Evolutionary conservation across 2,113 vertebrate genomes (phyloP), one percentile per base, ranked within the genome.

Genomic region (Myrmophylax atrothorax): DNA sequence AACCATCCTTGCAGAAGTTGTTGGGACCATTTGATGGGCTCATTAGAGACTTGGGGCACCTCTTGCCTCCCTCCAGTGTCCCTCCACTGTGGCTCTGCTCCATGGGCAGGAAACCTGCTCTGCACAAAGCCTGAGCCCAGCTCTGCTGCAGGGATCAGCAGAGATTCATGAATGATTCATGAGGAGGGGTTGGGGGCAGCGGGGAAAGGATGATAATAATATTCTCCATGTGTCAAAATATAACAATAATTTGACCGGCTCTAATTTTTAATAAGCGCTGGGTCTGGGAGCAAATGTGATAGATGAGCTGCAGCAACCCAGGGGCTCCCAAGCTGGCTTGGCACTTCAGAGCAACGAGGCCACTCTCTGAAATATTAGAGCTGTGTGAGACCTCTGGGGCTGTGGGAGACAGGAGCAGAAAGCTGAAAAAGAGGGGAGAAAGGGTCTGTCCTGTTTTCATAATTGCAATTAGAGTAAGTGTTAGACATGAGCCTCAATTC

Each of bases 201-300:
- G 40, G 56, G 78, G 37, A 66, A 58, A 56, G 60, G 58, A 52
- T 40, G 78, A 37, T 72, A 23, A 85, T 83, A 46, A 76, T 79
- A 58, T 82, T 76, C 35, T 90, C 42, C 25, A 11, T 50, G 89
- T 70, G 80, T 81, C 66, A 92, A 91, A 92, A 86, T 77, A 68
- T 28, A 89, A 78, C 70, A 73, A 62, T 64, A 37, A 92, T 72
- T 85, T 94, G 76, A 86, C 80, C 76, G 56, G 87, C 72, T 93
- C 74, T 85, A 7, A 69, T 84, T 92, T 91, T 95, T 94, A 52
- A 90, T 87, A 87, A 89, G 69, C 49, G 3, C 58, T 64, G 94
- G 42, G 67, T 44, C 83, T 73, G 70, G 73, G 88, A 93, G 88
- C 90, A 90, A 58, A n/a, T 93, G 81, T 82, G 87, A 69, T 59